Percentiles rank a stretch among this genome's conserved stretches.
These are phyloP conservation scores for Ectemnius cavifrons DNA, from an alignment of 2,888 invertebrate genomes.

Conservation along the genomic window DNA sequence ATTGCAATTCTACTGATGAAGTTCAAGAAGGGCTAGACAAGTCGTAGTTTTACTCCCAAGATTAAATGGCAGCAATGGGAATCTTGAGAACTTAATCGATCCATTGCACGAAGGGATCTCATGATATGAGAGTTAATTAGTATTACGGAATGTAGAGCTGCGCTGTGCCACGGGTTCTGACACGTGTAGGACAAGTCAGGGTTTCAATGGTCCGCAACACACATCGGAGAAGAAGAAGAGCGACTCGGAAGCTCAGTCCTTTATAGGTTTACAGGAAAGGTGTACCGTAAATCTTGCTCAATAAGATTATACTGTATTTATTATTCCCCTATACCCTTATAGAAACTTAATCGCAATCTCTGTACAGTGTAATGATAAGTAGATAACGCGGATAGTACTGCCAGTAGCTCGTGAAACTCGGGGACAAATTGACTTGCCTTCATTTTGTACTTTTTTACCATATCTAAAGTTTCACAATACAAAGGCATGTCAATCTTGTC, in stretches of 20 bases:
- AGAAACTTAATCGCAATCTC: slow-evolving; percentile 4
- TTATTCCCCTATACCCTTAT: slow-evolving; percentile 9
- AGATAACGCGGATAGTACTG: not conserved
- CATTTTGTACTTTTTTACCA: no score
- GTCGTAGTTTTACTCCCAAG: not conserved
- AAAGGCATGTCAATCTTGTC: no score
- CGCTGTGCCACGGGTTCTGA: not conserved
- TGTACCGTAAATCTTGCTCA: slow-evolving; percentile 39
- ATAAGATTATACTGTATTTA: slow-evolving; percentile 37
- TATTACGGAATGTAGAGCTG: not conserved
- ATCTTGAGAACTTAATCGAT: no score
- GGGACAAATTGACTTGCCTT: no score
- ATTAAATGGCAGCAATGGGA: not conserved
- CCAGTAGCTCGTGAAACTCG: not conserved
- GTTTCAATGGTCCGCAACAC: no score
- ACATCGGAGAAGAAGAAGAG: no score
- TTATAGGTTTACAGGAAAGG: not conserved
- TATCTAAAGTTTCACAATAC: no score
- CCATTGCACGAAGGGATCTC: no score
- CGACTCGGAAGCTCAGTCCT: no score
- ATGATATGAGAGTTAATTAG: no score
- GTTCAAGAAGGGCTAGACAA: slow-evolving; percentile 87
- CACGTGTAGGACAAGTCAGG: no score
- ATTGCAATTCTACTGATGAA: slow-evolving; percentile 87
- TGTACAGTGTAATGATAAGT: slow-evolving; percentile 30